Base-by-base conservation (phyloP, 2,113 vertebrate genomes). In the Vimba vimba region DNA sequence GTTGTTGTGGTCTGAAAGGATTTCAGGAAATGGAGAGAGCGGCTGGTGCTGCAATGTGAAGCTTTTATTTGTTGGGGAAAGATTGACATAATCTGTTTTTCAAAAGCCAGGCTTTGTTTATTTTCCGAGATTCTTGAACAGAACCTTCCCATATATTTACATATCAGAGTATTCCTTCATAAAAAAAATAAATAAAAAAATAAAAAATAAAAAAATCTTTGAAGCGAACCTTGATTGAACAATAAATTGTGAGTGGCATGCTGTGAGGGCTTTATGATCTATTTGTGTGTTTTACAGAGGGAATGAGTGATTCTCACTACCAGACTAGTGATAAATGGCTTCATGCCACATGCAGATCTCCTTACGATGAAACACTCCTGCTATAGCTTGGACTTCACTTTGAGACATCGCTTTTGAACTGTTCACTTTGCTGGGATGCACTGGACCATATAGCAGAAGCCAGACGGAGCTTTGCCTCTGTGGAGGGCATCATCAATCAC, bases 401-500 rank as follows among this genome's bases (percentile, higher is more conserved):
- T 15, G 15, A 33, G 23, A 27, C 33, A 39, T 64, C 15, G n/a
- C 69, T 73, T 43, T 73, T 45, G 23, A 19, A n/a, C 69, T 43
- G 50, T 59, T 75, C 2, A n/a, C 27, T 73, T 25, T 59, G 23
- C 50, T 25, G 30, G 8, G 69, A 2, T 39, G 50, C 23, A 12
- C 2, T 45, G 36, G 69, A 62, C 4, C 64, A 23, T n/a, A 39
- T n/a, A 39, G 76, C 64, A 71, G 45, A 71, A 45, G 25, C 15
- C 43, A 23, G 59, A n/a, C 60, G 13, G 78, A 45, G n/a, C 78
- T 27, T 57, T 50, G 21, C 66, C 15, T 77, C 73, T 43, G 13
- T 1, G 50, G n/a, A 57, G 17, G 13, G 11, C 30, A 45, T 85
- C 84, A 71, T 79, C 76, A 66, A 71, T 79, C 84, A 85, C 21